Evolutionary conservation across 2,888 invertebrate genomes (phyloP), one percentile per base, ranked within the genome.

Genomic region (Phortica magna): DNA sequence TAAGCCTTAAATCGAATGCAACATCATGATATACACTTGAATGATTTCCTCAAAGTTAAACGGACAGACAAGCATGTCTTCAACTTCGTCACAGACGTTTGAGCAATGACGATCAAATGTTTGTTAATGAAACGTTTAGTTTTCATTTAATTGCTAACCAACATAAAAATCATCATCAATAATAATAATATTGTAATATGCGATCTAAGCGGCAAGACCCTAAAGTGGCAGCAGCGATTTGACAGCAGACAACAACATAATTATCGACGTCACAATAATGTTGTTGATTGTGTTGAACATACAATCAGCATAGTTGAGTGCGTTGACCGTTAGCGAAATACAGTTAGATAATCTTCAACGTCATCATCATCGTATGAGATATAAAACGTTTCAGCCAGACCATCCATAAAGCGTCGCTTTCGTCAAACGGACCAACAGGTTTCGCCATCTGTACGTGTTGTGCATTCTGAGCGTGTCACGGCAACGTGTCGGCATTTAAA

Each of bases 61-160:
- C 5, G 1, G 31, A 31, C 31, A 31, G 31, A 31, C 31, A 55
- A 55, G 55, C 31, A 61, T 9, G 61, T 61, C 61, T 61, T 7
- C 4, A 22, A 22, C 17, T 17, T 61, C 31, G 61, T 61, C 61
- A 61, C 22, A 22, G 61, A 22, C 12, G 10, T 17, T 7, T 61
- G 61, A 61, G 19, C 61, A 61, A 61, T 61, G 17, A 12, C 22
- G 61, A 22, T 61, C 17, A 61, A 48, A 12, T 48, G 14, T 43
- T 43, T 10, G 7, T 84, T 78, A 87, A 82, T 81, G 85, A 76
- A 87, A 80, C 87, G 77, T 83, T 87, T 85, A 87, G 82, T 84
- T 87, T 87, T 87, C 83, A 83, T 79, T 81, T 85, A 84, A 85
- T 85, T 85, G 82, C 83, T 61, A 61, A 61, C 17, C 19, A 17